Base-by-base conservation (phyloP, 2,888 invertebrate species). In the Dicyrtoma fusca region DNA sequence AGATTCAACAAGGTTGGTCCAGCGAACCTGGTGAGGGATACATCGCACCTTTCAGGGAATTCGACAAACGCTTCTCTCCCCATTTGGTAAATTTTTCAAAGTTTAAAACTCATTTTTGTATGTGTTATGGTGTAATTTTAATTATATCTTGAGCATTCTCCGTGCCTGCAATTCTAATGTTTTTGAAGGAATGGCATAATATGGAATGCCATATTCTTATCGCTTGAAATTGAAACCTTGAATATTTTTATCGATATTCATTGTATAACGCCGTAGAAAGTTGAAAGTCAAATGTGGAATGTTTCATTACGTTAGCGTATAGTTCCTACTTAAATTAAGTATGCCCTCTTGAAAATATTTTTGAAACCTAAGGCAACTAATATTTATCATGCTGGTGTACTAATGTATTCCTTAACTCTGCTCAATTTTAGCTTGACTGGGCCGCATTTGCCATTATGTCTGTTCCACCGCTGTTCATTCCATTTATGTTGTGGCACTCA, bases 11-110 rank as follows among this genome's bases (percentile, higher is more conserved):
- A 74, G 80, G 79, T 59, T 78, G 74, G 72, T 89, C 89, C 81
- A 97, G 95, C 81, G 92, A 97, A 79, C 98, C 97, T 8, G 98
- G 98, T 71, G 95, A 98, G 85, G 97, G 97, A 77, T 92, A 92
- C 70, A 95, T 97, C 82, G 92, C 95, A 68, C 92, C 94, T 14
- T 92, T 90, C 86, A 91, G 88, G 81, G 97, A 97, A 84, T 97
- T 92, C 82, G 95, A 97, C 85, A 92, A 95, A 85, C 93, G 95
- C 83, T 97, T 97, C 86, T 97, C 97, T 1, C 95, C 97, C 0
- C 97, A 97, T 85, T 91, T 94, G 83, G 92, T 89, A 85, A 86
- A n/a, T n/a, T n/a, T n/a, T n/a, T n/a, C n/a, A n/a, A n/a, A n/a
- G n/a, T n/a, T n/a, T n/a, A n/a, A n/a, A n/a, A n/a, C n/a, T n/a